Base-by-base conservation (phyloP, 2,888 invertebrate species). In the Harmothoe impar region DNA sequence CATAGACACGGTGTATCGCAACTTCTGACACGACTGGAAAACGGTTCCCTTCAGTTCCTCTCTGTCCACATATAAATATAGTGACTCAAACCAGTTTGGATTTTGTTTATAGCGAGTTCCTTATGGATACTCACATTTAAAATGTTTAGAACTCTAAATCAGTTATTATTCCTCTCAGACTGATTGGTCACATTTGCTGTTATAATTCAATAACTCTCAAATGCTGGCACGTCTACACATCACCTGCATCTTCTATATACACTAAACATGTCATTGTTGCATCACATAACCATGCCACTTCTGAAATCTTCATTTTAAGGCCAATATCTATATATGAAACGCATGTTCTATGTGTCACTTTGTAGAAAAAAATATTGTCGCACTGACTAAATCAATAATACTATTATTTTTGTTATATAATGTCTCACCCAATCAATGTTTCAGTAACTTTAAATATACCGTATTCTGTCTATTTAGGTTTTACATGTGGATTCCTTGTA, bases 1-100 rank as follows among this genome's bases (percentile, higher is more conserved):
- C 86, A 25, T 86, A 86, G 86, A 52, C 86, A 43, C 52, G 54
- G 86, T 56, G 86, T 86, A 54, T 25, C 86, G 33, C 25, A 84
- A 84, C 51, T 35, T 84, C 25, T 84, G 29, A 72, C 81, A 81
- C 52, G 86, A 86, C 86, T 54, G 86, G 20, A 86, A 7, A 86
- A 84, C 17, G 3, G 12, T 12, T 5, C 85, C 10, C 23, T 86
- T 86, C 29, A 81, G 81, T 81, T 86, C 52, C 7, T 86, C 86
- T 54, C 54, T 29, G 52, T 54, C 54, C 23, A 84, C 33, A 84
- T 84, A 29, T 78, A 29, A n/a, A 33, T 78, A 62, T 77, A 25
- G 77, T 25, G 31, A 77, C 77, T 31, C 77, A 17, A 31, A 3
- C 31, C 43, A 43, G 3, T 43, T 43, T 77, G 3, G 29, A 7